phyloP scores from a whole-genome alignment of 2,888 invertebrate genomes.

The Corythucha ciliata region DNA sequence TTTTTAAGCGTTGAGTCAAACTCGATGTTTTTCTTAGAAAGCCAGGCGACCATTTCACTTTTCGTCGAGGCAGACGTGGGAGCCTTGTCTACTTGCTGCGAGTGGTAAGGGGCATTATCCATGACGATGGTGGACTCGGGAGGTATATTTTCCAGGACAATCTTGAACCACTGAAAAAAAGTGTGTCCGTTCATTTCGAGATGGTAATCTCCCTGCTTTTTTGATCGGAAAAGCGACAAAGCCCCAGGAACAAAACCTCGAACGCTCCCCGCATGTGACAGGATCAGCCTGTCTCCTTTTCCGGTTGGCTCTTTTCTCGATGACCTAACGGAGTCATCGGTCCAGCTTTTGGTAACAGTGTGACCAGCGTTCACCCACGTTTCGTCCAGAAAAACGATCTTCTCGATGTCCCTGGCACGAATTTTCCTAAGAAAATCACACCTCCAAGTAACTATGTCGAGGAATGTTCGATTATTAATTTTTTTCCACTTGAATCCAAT shows the following conservation, averaged over 20 bases:
- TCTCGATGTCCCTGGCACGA: background rate
- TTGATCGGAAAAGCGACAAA: background rate
- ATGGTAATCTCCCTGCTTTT: background rate
- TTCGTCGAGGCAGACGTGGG: too few species aligned
- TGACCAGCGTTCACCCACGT: constrained; percentile 14
- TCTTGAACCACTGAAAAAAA: background rate
- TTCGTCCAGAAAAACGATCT: constrained; percentile 10
- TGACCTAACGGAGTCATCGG: background rate
- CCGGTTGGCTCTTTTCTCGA: background rate
- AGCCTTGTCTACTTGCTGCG: too few species aligned
- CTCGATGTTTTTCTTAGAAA: too few species aligned
- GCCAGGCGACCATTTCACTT: too few species aligned
- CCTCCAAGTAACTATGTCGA: too few species aligned
- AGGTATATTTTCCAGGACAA: too few species aligned
- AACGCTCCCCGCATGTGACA: background rate
- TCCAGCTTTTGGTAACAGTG: background rate
- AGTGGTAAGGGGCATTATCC: too few species aligned
- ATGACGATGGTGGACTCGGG: too few species aligned
- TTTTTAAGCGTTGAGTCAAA: too few species aligned
- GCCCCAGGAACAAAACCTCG: constrained; percentile 1
- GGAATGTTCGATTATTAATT: too few species aligned
- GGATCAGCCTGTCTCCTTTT: background rate
- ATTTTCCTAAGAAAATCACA: too few species aligned
- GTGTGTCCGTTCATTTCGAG: background rate
- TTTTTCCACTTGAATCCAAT: too few species aligned